Base-by-base conservation (phyloP, 2,888 invertebrate species). In the Drosophila stalkeri region DNA sequence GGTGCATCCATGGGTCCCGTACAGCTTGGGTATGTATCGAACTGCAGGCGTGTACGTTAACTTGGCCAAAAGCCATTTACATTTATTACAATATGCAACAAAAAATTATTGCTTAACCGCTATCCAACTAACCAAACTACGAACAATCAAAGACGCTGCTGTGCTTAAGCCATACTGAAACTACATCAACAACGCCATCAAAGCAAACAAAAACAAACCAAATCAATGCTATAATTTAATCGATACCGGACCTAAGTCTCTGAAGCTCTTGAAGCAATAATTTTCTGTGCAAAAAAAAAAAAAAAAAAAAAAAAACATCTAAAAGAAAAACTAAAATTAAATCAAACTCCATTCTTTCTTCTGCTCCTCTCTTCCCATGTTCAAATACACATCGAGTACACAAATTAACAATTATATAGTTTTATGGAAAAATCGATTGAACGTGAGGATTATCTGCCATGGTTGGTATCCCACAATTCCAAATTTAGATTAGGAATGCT, bases 21-120 rank as follows among this genome's bases (percentile, higher is more conserved):
- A 94, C 98, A 98, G 94, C 95, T 98, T 94, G 98, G 98, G 97
- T 98, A 97, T 95, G 97, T 97, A 93, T 91, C 82, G 77, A 81
- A 51, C 56, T 60, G 77, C 31, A 56, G 54, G 44, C 46, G 57
- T 47, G 20, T 61, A 18, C 37, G 37, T 39, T 33, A 39, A 39
- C 16, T 16, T 39, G 37, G 37, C 16, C 16, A 47, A 9, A 63
- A 43, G 47, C 60, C 63, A 54, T 66, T 75, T 75, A 75, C 35
- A 16, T 61, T 69, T 52, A 27, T n/a, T 52, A 57, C 27, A 27
- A 27, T 57, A 60, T 82, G 83, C 73, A 79, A 87, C 87, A 89
- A 75, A 86, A 88, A 88, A 89, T 88, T 88, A 87, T 87, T 87
- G 87, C 87, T 87, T 87, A 65, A 56, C 66, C 66, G 75, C 81